Conservation (phyloP, 2,113 vertebrate species). For the Helogale parvula region DNA sequence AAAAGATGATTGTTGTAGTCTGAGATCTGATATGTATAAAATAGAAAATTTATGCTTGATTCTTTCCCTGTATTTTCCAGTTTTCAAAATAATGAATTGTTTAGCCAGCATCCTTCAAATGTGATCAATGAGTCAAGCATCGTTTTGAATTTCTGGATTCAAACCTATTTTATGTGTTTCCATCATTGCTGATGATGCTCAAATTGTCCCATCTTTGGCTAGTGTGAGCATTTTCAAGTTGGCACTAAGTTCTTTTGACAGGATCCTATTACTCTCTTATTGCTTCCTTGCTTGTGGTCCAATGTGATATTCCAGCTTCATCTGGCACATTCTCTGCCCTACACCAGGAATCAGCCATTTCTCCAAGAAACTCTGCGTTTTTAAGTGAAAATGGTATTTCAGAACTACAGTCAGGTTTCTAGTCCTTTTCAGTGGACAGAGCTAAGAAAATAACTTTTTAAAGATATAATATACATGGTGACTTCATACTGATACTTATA, state of each 20-base stretch:
- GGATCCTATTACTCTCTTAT: not conserved
- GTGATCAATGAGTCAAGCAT: not conserved
- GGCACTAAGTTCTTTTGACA: not conserved
- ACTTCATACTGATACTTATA: not conserved
- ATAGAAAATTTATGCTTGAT: not conserved
- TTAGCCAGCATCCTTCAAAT: not conserved
- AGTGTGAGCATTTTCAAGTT: not conserved
- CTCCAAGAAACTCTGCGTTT: not conserved
- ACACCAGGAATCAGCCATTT: not conserved
- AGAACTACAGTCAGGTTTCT: not conserved
- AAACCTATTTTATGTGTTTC: not conserved
- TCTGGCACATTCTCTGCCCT: not conserved
- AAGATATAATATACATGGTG: not conserved
- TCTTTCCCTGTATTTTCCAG: not conserved
- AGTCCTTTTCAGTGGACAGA: not conserved
- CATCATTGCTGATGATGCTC: not conserved
- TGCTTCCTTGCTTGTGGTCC: not conserved
- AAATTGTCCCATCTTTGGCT: not conserved
- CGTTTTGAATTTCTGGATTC: slow-evolving; percentile 14
- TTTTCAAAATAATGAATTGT: slow-evolving; percentile 23
- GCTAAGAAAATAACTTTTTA: not conserved
- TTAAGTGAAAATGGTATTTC: not conserved
- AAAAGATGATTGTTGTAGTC: not conserved
- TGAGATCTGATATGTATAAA: not conserved
- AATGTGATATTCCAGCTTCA: not conserved